Conservation (phyloP, 1,140 invertebrate genomes). For the Argopecten irradians region DNA sequence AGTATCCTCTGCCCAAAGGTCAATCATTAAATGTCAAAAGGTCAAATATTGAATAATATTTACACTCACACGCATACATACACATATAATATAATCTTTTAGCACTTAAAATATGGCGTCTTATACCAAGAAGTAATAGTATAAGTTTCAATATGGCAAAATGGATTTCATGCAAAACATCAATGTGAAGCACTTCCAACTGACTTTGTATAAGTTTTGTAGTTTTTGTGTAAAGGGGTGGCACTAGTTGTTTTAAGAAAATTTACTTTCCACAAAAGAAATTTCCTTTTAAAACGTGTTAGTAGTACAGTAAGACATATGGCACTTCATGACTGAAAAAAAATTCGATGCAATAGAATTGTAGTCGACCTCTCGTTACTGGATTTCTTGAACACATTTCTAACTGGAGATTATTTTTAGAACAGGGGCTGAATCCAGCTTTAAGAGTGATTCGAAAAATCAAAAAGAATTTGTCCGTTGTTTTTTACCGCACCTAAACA, state of each 20-base stretch:
- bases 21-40: neutral
- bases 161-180: neutral
- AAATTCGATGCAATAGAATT: neutral
- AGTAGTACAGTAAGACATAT: neutral
- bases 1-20: conserved; percentile 8
- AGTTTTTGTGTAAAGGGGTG: neutral
- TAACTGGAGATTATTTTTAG: no score
- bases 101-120: conserved; percentile 21
- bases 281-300: neutral
- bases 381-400: conserved; percentile 10
- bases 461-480: neutral
- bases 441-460: neutral
- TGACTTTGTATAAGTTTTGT: neutral
- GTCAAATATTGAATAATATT: neutral
- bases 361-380: neutral
- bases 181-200: neutral
- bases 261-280: neutral
- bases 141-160: conserved; percentile 22
- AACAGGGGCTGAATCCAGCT: neutral
- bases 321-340: neutral
- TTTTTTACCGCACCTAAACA: neutral
- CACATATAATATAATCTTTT: conserved; percentile 13
- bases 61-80: neutral
- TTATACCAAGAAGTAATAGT: neutral
- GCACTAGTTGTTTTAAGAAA: neutral